phyloP scores from a whole-genome alignment of 92 coral and sea anemone species.

The Zoanthus sociatus region DNA sequence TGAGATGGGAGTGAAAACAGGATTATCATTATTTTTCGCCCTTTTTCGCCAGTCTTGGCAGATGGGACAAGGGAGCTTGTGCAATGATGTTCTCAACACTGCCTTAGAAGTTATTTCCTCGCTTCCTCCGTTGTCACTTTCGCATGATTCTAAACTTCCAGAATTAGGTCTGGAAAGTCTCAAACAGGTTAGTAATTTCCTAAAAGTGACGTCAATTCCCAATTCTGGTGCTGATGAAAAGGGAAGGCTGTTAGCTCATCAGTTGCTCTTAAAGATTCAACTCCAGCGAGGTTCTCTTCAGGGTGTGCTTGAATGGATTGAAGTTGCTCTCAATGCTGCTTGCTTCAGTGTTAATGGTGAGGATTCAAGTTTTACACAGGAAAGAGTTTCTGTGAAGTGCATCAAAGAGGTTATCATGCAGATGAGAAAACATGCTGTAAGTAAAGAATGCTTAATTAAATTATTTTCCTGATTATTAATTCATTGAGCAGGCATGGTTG shows the following conservation, averaged over 20 bases:
- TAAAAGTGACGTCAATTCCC: slow-evolving; percentile 59
- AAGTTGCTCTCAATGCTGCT: slow-evolving; percentile 65
- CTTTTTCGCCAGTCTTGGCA: slow-evolving; percentile 87
- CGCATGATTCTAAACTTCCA: slow-evolving; percentile 81
- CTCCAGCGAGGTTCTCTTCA: slow-evolving; percentile 75
- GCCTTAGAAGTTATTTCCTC: slow-evolving; percentile 75
- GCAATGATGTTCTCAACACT: slow-evolving; percentile 82
- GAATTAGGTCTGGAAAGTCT: slow-evolving; percentile 76
- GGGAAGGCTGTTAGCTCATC: slow-evolving; percentile 78
- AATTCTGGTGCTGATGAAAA: slow-evolving; percentile 70
- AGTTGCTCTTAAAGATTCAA: slow-evolving; percentile 68
- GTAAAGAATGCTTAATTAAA: slow-evolving; percentile 15
- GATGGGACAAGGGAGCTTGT: slow-evolving; percentile 68
- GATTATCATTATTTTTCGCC: slow-evolving; percentile 77
- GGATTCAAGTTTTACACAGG: not conserved
- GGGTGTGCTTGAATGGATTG: slow-evolving; percentile 80
- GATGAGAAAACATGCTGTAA: slow-evolving; percentile 72
- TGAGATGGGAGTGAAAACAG: slow-evolving; percentile 88
- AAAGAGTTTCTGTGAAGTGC: slow-evolving; percentile 64
- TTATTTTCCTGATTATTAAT: not conserved
- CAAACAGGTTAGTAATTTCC: slow-evolving; percentile 70
- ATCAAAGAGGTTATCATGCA: slow-evolving; percentile 69
- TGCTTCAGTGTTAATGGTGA: slow-evolving; percentile 28
- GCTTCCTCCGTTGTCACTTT: slow-evolving; percentile 80
- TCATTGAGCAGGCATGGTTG: not conserved